phyloP scores from a whole-genome alignment of 2,888 invertebrate species.

The Caenorhabditis sinica region DNA sequence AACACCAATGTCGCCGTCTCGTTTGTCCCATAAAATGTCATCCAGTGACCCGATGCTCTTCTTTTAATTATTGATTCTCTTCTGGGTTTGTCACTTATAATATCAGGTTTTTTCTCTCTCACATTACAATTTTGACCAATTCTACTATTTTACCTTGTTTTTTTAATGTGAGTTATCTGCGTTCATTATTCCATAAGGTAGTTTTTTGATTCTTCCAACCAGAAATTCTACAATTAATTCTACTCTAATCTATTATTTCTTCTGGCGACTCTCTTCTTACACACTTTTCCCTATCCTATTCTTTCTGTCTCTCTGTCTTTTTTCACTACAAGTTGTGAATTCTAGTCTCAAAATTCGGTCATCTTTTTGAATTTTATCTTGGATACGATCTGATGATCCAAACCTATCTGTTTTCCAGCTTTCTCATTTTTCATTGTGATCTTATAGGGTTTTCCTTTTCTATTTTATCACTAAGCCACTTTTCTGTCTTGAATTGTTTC shows the following conservation, averaged over 20 bases:
- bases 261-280: neutral
- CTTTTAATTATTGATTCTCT: conserved; percentile 63
- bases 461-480: conserved; percentile 54
- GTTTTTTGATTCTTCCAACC: neutral
- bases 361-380: neutral
- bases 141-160: neutral
- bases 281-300: conserved; percentile 12
- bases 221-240: neutral
- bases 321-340: conserved; percentile 39
- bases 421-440: conserved; percentile 68
- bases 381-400: neutral
- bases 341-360: conserved; percentile 18
- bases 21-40: conserved; percentile 76
- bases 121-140: neutral
- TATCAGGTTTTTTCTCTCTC: conserved; percentile 61
- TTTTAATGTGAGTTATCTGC: neutral
- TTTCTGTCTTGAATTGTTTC: conserved; percentile 18
- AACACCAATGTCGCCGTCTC: conserved; percentile 74
- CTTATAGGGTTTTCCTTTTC: conserved; percentile 64
- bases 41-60: conserved; percentile 79
- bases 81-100: conserved; percentile 55
- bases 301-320: conserved; percentile 24
- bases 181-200: neutral
- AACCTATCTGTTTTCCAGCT: conserved; percentile 44
- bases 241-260: neutral